Evolutionary conservation across 2,113 vertebrate genomes (phyloP).

Genomic region (Camelus dromedarius): DNA sequence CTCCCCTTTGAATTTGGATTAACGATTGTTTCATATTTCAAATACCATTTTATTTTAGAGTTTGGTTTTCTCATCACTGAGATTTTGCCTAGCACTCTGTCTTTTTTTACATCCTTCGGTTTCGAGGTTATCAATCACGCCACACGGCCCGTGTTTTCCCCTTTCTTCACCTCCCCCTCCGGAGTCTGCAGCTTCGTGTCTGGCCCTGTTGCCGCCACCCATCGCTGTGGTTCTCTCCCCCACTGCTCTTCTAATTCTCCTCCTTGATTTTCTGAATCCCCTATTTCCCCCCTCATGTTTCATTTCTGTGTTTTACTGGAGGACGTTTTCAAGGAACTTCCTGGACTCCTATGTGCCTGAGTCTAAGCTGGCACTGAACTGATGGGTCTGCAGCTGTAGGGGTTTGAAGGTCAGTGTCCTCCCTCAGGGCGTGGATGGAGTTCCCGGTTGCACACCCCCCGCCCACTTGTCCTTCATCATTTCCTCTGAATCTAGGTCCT

Average conservation of each 20-base stretch:
- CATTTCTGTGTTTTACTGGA: neutral
- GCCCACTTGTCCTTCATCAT: accelerated
- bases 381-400: neutral
- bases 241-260: neutral
- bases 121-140: neutral
- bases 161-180: neutral
- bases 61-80: neutral
- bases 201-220: neutral
- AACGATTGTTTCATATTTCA: slow-evolving; percentile 29
- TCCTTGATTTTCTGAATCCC: neutral
- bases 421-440: neutral
- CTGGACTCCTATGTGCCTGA: neutral
- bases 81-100: neutral
- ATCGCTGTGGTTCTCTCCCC: neutral
- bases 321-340: neutral
- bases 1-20: neutral
- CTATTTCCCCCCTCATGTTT: slow-evolving; percentile 9
- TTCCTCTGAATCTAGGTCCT: neutral
- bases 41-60: neutral
- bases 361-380: neutral
- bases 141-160: too few relatives aligned
- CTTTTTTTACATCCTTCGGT: neutral
- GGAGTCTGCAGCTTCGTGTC: neutral
- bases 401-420: neutral
- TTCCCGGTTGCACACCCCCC: too few relatives aligned